phyloP scores from a whole-genome alignment of 1,140 invertebrate species.

The Saccostrea echinata region DNA sequence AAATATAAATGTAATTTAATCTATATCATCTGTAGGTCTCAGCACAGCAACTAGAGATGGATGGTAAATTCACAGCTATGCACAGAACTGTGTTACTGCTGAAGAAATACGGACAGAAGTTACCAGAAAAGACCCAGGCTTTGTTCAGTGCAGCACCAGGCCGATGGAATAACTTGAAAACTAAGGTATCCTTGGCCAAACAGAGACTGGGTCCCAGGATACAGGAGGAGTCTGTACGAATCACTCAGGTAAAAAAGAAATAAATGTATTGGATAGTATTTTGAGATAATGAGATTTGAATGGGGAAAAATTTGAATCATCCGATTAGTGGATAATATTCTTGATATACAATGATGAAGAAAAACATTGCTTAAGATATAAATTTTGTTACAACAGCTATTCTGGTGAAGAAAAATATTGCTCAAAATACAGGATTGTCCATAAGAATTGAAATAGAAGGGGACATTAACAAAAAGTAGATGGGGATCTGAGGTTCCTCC shows the following conservation, averaged over 20 bases:
- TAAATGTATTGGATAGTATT: background rate
- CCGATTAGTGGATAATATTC: no score
- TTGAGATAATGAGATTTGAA: no score
- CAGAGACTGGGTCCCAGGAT: constrained; percentile 79
- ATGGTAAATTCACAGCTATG: constrained; percentile 79
- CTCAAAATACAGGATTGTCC: no score
- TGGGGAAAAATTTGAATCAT: no score
- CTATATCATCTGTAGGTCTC: constrained; percentile 70
- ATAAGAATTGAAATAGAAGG: no score
- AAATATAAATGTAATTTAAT: no score
- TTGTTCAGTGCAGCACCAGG: constrained; percentile 76
- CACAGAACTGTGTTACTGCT: constrained; percentile 76
- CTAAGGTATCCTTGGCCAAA: constrained; percentile 80
- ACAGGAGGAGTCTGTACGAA: constrained; percentile 79
- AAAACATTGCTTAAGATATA: no score
- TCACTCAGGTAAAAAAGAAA: constrained; percentile 70
- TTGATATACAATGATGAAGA: no score
- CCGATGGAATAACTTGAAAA: constrained; percentile 79
- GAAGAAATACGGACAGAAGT: constrained; percentile 78
- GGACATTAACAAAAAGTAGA: no score
- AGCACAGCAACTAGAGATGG: constrained; percentile 79
- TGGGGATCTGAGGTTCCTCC: no score
- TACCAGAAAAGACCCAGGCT: constrained; percentile 74
- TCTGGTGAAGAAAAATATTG: no score
- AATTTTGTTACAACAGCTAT: no score